phyloP scores from a whole-genome alignment of 2,888 invertebrate species.

The Philhelius pedissequus region DNA sequence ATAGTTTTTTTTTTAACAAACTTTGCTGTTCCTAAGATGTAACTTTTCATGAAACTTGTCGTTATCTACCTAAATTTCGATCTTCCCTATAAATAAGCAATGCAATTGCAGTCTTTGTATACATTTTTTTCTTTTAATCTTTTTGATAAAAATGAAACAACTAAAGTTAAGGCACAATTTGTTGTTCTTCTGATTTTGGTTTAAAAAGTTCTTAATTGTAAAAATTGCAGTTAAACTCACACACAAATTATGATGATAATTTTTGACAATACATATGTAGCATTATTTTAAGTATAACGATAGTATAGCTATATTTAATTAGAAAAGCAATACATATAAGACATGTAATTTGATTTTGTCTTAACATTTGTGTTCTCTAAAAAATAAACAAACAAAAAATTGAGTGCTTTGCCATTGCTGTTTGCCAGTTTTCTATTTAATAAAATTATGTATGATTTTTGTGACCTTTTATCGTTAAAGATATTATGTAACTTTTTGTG shows the following conservation, averaged over 20 bases:
- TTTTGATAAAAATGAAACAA: not conserved
- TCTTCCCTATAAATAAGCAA: not conserved
- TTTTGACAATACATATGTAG: conserved; percentile 65
- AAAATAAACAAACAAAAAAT: conserved; percentile 1
- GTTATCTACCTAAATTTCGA: not conserved
- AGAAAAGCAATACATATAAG: conserved; percentile 34
- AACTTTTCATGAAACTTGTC: not conserved
- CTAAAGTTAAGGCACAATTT: not conserved
- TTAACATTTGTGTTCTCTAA: not conserved
- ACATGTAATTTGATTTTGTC: not conserved
- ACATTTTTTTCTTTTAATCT: not conserved
- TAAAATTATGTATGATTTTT: too few species aligned
- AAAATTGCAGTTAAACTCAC: not conserved
- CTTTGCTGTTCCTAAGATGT: not conserved
- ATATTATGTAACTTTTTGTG: too few species aligned
- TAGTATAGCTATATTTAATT: conserved; percentile 41
- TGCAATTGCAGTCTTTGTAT: not conserved
- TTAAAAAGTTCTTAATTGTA: not conserved
- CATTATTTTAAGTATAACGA: conserved; percentile 43
- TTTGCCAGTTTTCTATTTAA: not conserved
- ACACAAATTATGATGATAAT: conserved; percentile 57
- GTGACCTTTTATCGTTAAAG: too few species aligned
- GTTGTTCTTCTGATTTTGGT: not conserved
- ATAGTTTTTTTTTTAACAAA: not conserved
- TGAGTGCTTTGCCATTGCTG: conserved; percentile 33